Base-by-base conservation (phyloP, 2,888 invertebrate genomes). In the Agonopterix heracliana region DNA sequence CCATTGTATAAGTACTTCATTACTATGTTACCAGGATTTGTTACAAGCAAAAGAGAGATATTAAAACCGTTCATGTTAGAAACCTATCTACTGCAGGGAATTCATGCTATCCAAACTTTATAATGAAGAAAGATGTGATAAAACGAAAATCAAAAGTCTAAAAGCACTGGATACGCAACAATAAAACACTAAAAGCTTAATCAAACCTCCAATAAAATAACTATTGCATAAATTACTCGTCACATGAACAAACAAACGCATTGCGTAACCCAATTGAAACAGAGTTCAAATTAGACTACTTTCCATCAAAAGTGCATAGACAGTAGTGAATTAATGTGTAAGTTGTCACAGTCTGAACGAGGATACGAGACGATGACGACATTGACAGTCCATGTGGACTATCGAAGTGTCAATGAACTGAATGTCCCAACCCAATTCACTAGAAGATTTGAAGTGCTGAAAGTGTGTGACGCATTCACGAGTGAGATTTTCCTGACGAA, bases 381-480 rank as follows among this genome's bases (percentile, higher is more conserved):
- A 74, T 68, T 74, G 74, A 73, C 67, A 56, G 67, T 67, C 78
- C 10, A 74, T 76, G 62, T 74, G 73, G 71, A 55, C 62, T 64
- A 75, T 76, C 66, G 69, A 74, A 58, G 69, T 71, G 81, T 79
- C 81, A 80, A 72, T 74, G 83, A 81, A 78, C 80, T 71, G 66
- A 62, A 57, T 61, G 73, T 66, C 75, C 75, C 64, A 76, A 75
- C 75, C 75, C 64, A 76, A 75, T 74, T 77, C 63, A 61, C 70
- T 70, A 61, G 57, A 61, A 63, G 65, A 62, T 55, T 64, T 61
- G 8, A 63, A 67, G 61, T 68, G 62, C 62, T 64, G 54, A 60
- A 64, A 61, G 53, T 49, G 47, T 56, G 26, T 26, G 26, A 26
- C 26, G 5, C 5, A 26, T 26, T 26, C 26, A 26, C 7, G 26